phyloP scores from a whole-genome alignment of 2,888 invertebrate genomes.

The Eupeodes luniger region DNA sequence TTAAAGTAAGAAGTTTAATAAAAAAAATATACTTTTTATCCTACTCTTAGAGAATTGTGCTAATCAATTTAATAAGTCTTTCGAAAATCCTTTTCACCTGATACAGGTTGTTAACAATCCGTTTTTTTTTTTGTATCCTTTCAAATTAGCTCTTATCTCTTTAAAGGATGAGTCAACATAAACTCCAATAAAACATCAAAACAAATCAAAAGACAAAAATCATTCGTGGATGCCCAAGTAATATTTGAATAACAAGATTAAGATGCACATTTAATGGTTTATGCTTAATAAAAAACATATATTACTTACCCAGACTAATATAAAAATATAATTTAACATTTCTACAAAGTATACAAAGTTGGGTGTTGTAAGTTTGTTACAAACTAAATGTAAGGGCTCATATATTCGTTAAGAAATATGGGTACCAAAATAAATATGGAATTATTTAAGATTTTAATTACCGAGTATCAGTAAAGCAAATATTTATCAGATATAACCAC shows the following conservation, averaged over 20 bases:
- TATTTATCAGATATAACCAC: too few species aligned
- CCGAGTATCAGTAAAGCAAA: too few species aligned
- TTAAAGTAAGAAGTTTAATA: not conserved
- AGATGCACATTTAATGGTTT: constrained; percentile 8
- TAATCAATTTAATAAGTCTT: constrained; percentile 41
- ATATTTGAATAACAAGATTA: constrained; percentile 36
- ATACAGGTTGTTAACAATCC: constrained; percentile 71
- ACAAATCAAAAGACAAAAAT: constrained; percentile 13
- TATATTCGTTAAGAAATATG: too few species aligned
- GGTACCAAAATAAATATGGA: too few species aligned
- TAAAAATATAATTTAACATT: constrained; percentile 17
- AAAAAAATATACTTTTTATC: not conserved
- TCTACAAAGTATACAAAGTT: too few species aligned
- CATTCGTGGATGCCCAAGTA: constrained; percentile 66
- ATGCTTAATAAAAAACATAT: not conserved
- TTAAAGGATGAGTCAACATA: constrained; percentile 32
- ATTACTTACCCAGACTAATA: constrained; percentile 56
- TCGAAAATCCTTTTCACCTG: constrained; percentile 70
- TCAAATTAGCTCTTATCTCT: constrained; percentile 40
- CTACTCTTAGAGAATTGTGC: constrained; percentile 16
- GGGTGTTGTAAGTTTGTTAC: too few species aligned
- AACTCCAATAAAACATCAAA: not conserved
- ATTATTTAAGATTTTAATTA: too few species aligned
- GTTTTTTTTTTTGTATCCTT: constrained; percentile 42
- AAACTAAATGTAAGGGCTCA: too few species aligned